These are phyloP conservation scores for Sardina pilchardus DNA, from an alignment of 2,113 vertebrate species.

Conservation along the genomic window DNA sequence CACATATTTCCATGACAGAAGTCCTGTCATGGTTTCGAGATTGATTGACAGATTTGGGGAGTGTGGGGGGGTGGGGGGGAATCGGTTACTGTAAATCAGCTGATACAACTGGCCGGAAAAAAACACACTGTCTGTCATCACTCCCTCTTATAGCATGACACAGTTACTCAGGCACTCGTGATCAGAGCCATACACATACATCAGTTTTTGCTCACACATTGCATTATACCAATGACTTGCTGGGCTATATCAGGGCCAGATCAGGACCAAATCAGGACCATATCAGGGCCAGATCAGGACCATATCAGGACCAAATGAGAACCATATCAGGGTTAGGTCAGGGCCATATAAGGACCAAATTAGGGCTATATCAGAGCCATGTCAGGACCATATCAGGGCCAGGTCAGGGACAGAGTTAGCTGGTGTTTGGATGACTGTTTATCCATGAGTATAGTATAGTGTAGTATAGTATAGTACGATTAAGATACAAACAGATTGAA, in stretches of 20 bases:
- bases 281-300: too few relatives aligned
- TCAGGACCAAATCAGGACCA: too few relatives aligned
- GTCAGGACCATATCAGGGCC: too few relatives aligned
- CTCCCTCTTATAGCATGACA: not conserved
- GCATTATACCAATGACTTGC: not conserved
- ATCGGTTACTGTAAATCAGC: not conserved
- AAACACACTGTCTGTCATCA: not conserved
- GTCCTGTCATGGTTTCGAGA: not conserved
- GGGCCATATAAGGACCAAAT: too few relatives aligned
- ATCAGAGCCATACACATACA: not conserved
- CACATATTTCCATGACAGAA: not conserved
- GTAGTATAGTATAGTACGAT: not conserved
- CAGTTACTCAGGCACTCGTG: not conserved
- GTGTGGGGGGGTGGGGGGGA: too few relatives aligned
- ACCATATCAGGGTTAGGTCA: too few relatives aligned
- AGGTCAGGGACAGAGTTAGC: too few relatives aligned
- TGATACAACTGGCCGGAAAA: not conserved
- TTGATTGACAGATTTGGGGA: not conserved
- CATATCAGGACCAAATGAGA: too few relatives aligned
- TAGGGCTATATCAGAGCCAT: too few relatives aligned
- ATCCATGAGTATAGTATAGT: too few relatives aligned
- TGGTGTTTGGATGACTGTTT: too few relatives aligned
- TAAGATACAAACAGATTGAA: not conserved
- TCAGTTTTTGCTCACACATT: not conserved
- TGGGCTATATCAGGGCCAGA: too few relatives aligned